Conservation (phyloP, 1,140 invertebrate species). For the Chymomyza costata region DNA sequence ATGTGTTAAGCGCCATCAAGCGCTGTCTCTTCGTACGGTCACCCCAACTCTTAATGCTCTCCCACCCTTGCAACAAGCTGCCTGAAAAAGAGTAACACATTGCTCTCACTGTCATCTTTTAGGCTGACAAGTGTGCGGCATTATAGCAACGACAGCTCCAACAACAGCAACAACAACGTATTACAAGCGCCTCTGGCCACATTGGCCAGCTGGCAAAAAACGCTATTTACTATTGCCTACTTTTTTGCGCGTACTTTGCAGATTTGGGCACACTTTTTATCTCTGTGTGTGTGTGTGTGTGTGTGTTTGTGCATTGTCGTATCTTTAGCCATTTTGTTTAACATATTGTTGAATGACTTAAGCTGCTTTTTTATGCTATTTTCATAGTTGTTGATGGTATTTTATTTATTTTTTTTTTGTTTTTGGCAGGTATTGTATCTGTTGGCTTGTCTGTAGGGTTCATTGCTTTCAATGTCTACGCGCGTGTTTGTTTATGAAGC, state of each 20-base stretch:
- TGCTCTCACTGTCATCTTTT: constrained; percentile 67
- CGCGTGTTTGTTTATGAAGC: constrained; percentile 58
- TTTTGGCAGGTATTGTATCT: constrained; percentile 28
- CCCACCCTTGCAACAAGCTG: constrained; percentile 4
- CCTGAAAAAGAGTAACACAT: constrained; percentile 47
- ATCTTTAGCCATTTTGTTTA: constrained; percentile 26
- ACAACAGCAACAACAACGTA: constrained; percentile 23
- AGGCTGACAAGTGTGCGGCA: constrained; percentile 65
- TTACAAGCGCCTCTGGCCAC: too few relatives aligned
- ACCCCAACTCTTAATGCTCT: constrained; percentile 9
- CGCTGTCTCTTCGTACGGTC: constrained; percentile 12
- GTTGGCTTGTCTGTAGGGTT: constrained; percentile 30
- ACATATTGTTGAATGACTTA: constrained; percentile 53
- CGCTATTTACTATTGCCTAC: neutral
- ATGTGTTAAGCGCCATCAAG: constrained; percentile 39
- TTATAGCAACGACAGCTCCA: constrained; percentile 45
- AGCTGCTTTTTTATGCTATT: constrained; percentile 2
- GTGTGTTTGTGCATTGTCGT: constrained; percentile 14
- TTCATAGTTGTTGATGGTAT: neutral
- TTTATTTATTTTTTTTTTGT: constrained; percentile 15
- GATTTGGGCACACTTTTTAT: constrained; percentile 27
- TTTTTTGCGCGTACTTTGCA: neutral
- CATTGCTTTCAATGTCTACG: constrained; percentile 34
- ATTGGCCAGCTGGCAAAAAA: too few relatives aligned
- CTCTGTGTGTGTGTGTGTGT: too few relatives aligned